Percentiles rank a stretch among this genome's conserved stretches.
Evolutionary conservation across 2,888 invertebrate genomes (phyloP).

Genomic region (Dichetophora obliterata): DNA sequence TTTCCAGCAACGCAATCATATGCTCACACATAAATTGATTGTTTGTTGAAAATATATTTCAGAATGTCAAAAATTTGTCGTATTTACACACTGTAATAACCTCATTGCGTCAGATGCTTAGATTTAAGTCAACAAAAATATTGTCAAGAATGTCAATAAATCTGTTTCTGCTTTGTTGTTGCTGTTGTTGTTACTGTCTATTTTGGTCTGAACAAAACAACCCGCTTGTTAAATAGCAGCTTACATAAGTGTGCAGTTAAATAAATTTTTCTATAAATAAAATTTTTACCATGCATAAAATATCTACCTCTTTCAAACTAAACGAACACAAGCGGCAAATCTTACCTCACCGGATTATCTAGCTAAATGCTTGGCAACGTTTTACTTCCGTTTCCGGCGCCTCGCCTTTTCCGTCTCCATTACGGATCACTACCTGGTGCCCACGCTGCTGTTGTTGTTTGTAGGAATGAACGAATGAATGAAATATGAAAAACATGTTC

Average conservation of each 20-base stretch:
- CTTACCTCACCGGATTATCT: constrained; percentile 14
- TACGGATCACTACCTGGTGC: neutral
- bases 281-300: neutral
- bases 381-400: neutral
- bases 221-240: no score
- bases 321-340: neutral
- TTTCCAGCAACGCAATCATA: no score
- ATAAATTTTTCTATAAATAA: neutral
- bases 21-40: no score
- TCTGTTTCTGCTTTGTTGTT: neutral
- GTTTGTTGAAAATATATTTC: no score
- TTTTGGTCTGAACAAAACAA: no score
- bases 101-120: no score
- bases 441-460: neutral
- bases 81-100: no score
- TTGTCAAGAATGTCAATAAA: no score
- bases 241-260: neutral
- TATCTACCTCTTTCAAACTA: neutral
- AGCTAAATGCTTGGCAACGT: constrained; percentile 17
- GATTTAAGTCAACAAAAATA: no score
- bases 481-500: neutral
- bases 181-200: neutral
- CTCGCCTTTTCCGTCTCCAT: neutral
- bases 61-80: no score
- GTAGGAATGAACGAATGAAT: neutral